A percentile compares a stretch with the other conserved stretches of the same genome.
Conservation (phyloP, 2,888 invertebrate genomes). For the Ornithoptera priamus region DNA sequence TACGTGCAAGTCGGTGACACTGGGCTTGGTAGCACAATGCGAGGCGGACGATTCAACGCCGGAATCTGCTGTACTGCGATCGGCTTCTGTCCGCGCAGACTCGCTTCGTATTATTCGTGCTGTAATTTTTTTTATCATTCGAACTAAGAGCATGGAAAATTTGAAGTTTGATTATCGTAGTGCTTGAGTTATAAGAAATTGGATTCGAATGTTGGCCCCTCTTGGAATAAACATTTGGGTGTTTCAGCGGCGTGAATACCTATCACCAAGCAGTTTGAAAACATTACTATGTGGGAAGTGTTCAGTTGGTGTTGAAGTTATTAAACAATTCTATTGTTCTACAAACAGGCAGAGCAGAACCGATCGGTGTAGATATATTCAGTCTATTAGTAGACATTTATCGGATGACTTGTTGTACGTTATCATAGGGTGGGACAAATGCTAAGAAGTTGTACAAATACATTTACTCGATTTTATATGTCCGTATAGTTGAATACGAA, state of each 20-base stretch:
- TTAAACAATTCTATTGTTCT: no score
- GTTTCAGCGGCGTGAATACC: no score
- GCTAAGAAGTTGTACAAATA: background rate
- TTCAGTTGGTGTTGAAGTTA: no score
- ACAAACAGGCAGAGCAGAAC: no score
- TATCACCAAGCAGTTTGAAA: no score
- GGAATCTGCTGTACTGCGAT: conserved; percentile 45
- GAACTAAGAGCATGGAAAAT: background rate
- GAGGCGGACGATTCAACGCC: conserved; percentile 52
- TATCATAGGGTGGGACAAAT: no score
- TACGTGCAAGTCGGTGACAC: conserved; percentile 29
- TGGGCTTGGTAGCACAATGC: conserved; percentile 37
- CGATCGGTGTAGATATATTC: no score
- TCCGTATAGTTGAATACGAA: background rate
- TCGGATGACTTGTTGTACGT: background rate
- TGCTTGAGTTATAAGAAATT: background rate
- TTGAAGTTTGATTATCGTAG: background rate
- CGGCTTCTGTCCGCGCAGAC: conserved; percentile 8
- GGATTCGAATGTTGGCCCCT: no score
- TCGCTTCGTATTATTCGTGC: conserved; percentile 9
- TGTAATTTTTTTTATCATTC: background rate
- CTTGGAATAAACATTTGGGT: no score
- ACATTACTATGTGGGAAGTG: no score
- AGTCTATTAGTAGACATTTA: no score
- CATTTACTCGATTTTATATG: background rate